Evolutionary conservation across 2,113 vertebrate genomes (phyloP), one percentile per base, ranked within the genome.

Genomic region (Amphiprion ocellaris): DNA sequence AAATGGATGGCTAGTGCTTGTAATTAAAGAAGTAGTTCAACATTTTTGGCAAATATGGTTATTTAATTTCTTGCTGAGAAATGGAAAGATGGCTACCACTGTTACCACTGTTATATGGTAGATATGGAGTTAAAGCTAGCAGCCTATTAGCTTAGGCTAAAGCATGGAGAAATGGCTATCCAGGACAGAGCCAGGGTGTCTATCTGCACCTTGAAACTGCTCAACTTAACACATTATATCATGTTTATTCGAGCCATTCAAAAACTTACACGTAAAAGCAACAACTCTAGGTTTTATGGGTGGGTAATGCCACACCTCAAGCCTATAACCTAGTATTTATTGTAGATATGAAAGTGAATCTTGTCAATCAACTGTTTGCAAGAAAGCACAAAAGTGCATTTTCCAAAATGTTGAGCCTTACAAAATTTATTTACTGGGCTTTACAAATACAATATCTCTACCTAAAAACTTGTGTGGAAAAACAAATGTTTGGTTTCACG

Each of bases 401-500:
- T 49, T n/a, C 2, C 47, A 9, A 24, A 60, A 30, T 71, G 30
- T 52, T 16, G 23, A 72, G 44, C 63, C 26, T 55, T 47, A 44
- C 37, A 28, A 49, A 62, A 49, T 7, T 14, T 46, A n/a, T 16
- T 44, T 44, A 4, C 15, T 44, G 7, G 41, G 11, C 41, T 44
- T 44, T 4, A 44, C 11, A 44, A 44, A 59, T 21, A 11, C 10
- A 50, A 19, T 23, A 60, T 37, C 7, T 37, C 4, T 1, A 15
- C 3, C 1, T 65, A 11, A 7, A 66, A 52, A 54, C 2, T 68
- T 54, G 47, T 60, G 12, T 28, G 1, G 12, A 10, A 44, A 21
- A 44, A 4, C 41, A 44, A 44, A 44, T 44, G 41, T 76, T 70
- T 82, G 10, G 4, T 64, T 62, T 54, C 44, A 58, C 7, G 16